phyloP scores from a whole-genome alignment of 2,888 invertebrate genomes.

The Brenthis hecate region DNA sequence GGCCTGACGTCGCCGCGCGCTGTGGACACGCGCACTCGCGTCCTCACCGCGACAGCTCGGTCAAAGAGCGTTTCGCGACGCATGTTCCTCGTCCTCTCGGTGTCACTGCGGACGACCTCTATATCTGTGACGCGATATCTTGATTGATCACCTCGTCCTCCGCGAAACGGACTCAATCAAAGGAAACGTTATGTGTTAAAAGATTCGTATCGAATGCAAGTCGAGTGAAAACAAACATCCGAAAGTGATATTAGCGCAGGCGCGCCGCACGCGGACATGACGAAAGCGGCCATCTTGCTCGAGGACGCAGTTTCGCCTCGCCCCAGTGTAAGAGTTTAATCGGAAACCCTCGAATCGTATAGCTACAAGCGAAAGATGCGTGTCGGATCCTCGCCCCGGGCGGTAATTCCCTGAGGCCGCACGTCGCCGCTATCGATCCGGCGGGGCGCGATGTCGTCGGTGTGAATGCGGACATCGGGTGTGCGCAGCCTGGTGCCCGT shows the following conservation, averaged over 20 bases:
- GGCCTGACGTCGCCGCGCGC: conserved; percentile 65
- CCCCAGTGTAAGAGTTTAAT: conserved; percentile 73
- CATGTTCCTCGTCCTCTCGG: conserved; percentile 55
- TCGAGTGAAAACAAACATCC: conserved; percentile 78
- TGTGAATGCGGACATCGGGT: conserved; percentile 80
- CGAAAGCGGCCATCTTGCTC: conserved; percentile 79
- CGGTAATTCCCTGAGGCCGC: conserved; percentile 71
- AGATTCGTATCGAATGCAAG: conserved; percentile 47
- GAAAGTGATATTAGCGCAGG: conserved; percentile 72
- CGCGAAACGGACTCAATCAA: conserved; percentile 28
- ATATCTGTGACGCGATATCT: conserved; percentile 45
- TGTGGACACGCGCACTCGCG: conserved; percentile 60
- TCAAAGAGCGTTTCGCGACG: conserved; percentile 55
- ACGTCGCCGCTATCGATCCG: conserved; percentile 77
- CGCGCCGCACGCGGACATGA: conserved; percentile 73
- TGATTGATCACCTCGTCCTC: conserved; percentile 29
- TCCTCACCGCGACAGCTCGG: conserved; percentile 54
- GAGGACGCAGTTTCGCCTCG: conserved; percentile 79
- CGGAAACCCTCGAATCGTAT: conserved; percentile 54
- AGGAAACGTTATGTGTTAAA: conserved; percentile 48
- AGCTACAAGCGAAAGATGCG: conserved; percentile 57
- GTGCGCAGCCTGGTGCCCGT: conserved; percentile 64
- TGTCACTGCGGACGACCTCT: conserved; percentile 54
- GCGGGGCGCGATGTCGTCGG: conserved; percentile 73
- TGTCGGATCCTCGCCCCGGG: conserved; percentile 61